phyloP scores from a whole-genome alignment of 2,113 vertebrate species.

The Entelurus aequoreus region DNA sequence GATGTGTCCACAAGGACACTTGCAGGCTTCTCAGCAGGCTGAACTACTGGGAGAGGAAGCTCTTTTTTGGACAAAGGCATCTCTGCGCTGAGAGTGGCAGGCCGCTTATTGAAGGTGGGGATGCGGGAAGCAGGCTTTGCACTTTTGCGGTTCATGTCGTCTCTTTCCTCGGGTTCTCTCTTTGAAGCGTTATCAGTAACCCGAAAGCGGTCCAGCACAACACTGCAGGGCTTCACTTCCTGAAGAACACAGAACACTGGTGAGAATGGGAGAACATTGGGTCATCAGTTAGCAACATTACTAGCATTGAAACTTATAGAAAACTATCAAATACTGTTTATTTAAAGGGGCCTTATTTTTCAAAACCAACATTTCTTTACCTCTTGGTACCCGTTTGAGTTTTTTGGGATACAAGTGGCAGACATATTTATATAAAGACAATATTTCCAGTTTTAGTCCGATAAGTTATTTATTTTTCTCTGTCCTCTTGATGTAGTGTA shows the following conservation, averaged over 20 bases:
- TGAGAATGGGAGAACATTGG: not conserved
- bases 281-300: not conserved
- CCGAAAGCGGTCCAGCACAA: slow-evolving; percentile 52
- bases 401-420: no score
- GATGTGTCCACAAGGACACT: slow-evolving; percentile 15
- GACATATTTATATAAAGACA: no score
- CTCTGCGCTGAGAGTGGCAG: slow-evolving; percentile 19
- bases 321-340: no score
- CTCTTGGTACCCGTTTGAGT: no score
- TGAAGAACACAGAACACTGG: slow-evolving; percentile 21
- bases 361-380: no score
- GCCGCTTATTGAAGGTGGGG: slow-evolving; percentile 69
- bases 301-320: not conserved
- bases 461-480: no score
- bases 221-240: slow-evolving; percentile 47
- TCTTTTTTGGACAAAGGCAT: slow-evolving; percentile 39
- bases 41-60: slow-evolving; percentile 9
- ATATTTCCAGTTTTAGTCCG: no score
- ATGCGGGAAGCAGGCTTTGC: slow-evolving; percentile 63
- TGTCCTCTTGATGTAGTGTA: no score
- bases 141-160: slow-evolving; percentile 58
- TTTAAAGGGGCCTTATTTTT: no score
- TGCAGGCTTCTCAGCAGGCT: slow-evolving; percentile 31
- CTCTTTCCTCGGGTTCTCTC: slow-evolving; percentile 56
- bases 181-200: slow-evolving; percentile 24